Base-by-base conservation (phyloP, 2,888 invertebrate genomes). In the Eristalinus sepulchralis region DNA sequence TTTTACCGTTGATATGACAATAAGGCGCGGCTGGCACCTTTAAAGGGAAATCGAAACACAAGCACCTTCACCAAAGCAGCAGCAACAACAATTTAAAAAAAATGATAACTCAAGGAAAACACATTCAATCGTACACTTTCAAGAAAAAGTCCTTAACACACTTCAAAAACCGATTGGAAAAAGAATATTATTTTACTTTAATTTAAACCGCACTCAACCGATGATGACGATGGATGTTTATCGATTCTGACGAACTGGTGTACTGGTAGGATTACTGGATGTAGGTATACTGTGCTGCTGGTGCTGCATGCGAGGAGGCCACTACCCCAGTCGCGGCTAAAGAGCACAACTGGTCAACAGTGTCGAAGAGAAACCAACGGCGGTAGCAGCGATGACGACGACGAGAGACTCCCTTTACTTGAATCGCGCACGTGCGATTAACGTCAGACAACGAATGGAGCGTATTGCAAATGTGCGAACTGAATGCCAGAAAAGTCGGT, bases 341-440 rank as follows among this genome's bases (percentile, higher is more conserved):
- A 80, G 72, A 80, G 72, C 27, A 80, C 17, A 9, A 20, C 39
- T 60, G 47, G 39, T 11, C n/a, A n/a, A 27, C 6, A 8, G 47
- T 17, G 47, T 17, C 13, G 60, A 20, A 64, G 47, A 80, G 79
- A 73, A 64, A 71, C 36, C 11, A 36, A 13, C 27, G 27, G 5
- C 27, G 27, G 27, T 5, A 27, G 27, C 27, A 27, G 27, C 5
- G 27, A 27, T 27, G 27, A 47, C 17, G 36, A 36, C 10, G 5
- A n/a, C 13, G 39, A n/a, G 39, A 39, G 39, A 39, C 13, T 39
- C 39, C 39, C 13, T n/a, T 13, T 39, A 17, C 39, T n/a, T 39
- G 39, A n/a, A 39, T 39, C 82, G 82, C 85, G 85, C 85, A 85
- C 85, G 85, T 85, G 85, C 85, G 64, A 68, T 53, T 68, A 47